phyloP scores from a whole-genome alignment of 2,797 vertebrate species.

The Liasis olivaceus region DNA sequence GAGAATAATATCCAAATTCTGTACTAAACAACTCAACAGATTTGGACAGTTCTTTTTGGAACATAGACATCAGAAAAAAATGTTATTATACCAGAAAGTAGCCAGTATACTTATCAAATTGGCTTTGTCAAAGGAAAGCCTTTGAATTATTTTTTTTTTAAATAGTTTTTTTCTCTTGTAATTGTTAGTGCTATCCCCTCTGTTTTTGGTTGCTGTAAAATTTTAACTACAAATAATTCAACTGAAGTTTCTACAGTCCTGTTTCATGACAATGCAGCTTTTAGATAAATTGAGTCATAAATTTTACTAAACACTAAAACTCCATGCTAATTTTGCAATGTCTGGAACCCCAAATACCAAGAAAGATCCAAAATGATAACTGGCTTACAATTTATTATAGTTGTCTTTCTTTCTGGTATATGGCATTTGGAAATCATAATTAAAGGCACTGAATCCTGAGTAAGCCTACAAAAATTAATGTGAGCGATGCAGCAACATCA shows the following conservation, averaged over 20 bases:
- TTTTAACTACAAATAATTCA: slow-evolving; percentile 37
- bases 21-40: background rate
- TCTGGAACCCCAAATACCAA: slow-evolving; percentile 4
- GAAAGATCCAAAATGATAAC: slow-evolving; percentile 2
- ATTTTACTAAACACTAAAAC: slow-evolving; percentile 51
- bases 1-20: background rate
- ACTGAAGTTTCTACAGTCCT: slow-evolving; percentile 30
- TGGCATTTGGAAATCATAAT: slow-evolving; percentile 9
- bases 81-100: background rate
- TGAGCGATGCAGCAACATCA: background rate
- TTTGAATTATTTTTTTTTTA: background rate
- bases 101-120: background rate
- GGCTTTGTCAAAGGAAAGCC: background rate
- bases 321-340: slow-evolving; percentile 47
- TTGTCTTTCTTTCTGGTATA: slow-evolving; percentile 34
- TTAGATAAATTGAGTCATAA: slow-evolving; percentile 55
- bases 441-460: slow-evolving; percentile 6
- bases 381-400: background rate
- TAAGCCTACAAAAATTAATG: slow-evolving; percentile 21
- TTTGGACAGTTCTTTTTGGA: background rate
- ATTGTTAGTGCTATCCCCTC: background rate
- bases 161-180: no score
- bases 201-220: slow-evolving; percentile 5
- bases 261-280: slow-evolving; percentile 29
- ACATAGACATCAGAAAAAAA: background rate